These are phyloP conservation scores for Unio pictorum DNA, from an alignment of 2,888 invertebrate species.

Conservation along the genomic window DNA sequence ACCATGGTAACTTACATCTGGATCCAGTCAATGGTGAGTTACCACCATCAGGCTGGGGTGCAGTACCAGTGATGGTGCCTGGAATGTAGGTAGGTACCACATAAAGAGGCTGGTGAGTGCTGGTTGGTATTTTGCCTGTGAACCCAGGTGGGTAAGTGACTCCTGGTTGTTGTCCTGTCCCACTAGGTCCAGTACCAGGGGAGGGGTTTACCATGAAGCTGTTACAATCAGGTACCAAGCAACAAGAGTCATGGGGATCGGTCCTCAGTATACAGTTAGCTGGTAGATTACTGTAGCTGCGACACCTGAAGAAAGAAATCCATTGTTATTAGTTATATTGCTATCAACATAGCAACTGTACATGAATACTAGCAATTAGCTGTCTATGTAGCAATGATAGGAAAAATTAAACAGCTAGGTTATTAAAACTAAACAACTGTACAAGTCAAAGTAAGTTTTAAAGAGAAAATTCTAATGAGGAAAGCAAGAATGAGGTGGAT, in stretches of 20 bases:
- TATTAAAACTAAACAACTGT: too few species aligned
- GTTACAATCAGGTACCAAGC: slow-evolving; percentile 51
- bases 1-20: too few species aligned
- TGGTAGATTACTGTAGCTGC: slow-evolving; percentile 40
- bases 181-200: slow-evolving; percentile 16
- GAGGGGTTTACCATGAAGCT: slow-evolving; percentile 26
- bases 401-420: too few species aligned
- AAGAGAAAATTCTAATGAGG: too few species aligned
- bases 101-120: slow-evolving; percentile 20
- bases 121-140: slow-evolving; percentile 15
- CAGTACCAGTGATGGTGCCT: slow-evolving; percentile 41
- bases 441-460: too few species aligned
- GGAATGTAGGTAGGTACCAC: slow-evolving; percentile 34
- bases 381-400: background rate
- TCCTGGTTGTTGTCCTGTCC: slow-evolving; percentile 11
- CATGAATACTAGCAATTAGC: background rate
- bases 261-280: slow-evolving; percentile 42
- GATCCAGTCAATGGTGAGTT: background rate
- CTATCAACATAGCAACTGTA: too few species aligned
- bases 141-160: slow-evolving; percentile 15
- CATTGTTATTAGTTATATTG: background rate
- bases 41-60: slow-evolving; percentile 5
- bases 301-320: slow-evolving; percentile 37
- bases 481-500: too few species aligned
- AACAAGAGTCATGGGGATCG: slow-evolving; percentile 52